Conservation (phyloP, 2,888 invertebrate species). For the Labia minor region DNA sequence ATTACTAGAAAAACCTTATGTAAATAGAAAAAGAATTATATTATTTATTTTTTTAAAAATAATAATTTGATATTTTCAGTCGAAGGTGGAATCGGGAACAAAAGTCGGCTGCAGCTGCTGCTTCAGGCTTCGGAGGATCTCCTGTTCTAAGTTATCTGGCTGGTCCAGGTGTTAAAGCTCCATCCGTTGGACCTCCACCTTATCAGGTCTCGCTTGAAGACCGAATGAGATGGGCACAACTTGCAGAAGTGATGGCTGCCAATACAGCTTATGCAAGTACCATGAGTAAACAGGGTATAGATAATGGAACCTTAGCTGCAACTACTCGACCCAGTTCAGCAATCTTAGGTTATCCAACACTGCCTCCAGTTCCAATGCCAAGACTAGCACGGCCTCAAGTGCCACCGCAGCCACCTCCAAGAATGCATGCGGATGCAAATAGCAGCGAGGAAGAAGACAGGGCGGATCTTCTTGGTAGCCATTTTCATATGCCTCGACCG, state of each 20-base stretch:
- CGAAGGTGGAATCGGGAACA: slow-evolving; percentile 84
- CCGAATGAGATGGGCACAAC: slow-evolving; percentile 66
- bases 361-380: slow-evolving; percentile 33
- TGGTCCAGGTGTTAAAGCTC: slow-evolving; percentile 58
- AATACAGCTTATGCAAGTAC: slow-evolving; percentile 35
- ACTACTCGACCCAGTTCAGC: slow-evolving; percentile 61
- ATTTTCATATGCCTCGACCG: slow-evolving; percentile 68
- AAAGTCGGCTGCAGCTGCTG: slow-evolving; percentile 56
- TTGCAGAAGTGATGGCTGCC: slow-evolving; percentile 77
- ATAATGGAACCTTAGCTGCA: slow-evolving; percentile 45
- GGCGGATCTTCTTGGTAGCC: slow-evolving; percentile 57
- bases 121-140: slow-evolving; percentile 43
- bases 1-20: too few relatives aligned
- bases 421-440: slow-evolving; percentile 31
- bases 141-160: slow-evolving; percentile 83
- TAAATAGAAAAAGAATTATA: too few relatives aligned
- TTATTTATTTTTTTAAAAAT: too few relatives aligned
- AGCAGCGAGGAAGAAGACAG: slow-evolving; percentile 52
- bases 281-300: neutral
- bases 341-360: slow-evolving; percentile 60
- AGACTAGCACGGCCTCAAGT: slow-evolving; percentile 26
- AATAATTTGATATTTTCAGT: slow-evolving; percentile 42
- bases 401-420: slow-evolving; percentile 19
- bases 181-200: slow-evolving; percentile 61
- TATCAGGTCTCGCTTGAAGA: slow-evolving; percentile 72